phyloP scores from a whole-genome alignment of 1,140 invertebrate genomes.

The Ostrea edulis region DNA sequence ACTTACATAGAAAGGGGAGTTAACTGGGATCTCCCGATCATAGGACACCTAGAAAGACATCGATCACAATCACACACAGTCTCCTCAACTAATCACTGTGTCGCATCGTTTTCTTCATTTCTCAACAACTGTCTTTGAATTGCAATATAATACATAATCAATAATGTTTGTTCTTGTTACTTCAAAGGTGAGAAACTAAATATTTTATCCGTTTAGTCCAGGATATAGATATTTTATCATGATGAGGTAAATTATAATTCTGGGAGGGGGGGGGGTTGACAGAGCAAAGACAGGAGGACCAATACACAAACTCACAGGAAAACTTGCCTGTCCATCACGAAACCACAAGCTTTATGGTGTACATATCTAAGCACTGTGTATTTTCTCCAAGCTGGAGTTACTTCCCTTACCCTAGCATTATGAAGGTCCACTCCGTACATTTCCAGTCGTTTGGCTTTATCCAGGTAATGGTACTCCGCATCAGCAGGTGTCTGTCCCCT shows the following conservation, averaged over 20 bases:
- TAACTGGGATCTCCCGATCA: conserved; percentile 15
- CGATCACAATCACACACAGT: background rate
- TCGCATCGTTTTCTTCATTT: background rate
- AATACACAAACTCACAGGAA: background rate
- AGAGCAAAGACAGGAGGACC: background rate
- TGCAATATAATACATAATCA: background rate
- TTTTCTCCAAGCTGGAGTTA: background rate
- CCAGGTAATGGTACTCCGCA: conserved; percentile 96
- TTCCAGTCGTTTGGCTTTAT: conserved; percentile 97
- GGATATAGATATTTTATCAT: background rate
- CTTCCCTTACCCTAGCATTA: conserved; percentile 77
- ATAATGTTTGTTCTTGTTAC: background rate
- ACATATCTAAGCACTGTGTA: background rate
- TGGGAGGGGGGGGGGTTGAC: background rate
- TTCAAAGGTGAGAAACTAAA: background rate
- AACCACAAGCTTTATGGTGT: background rate
- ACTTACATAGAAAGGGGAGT: conserved; percentile 28
- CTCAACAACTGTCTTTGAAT: background rate
- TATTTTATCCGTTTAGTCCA: background rate
- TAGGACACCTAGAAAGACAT: conserved; percentile 5
- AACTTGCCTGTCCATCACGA: background rate
- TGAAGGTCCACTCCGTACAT: conserved; percentile 99
- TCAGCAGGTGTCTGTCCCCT: conserved; percentile 97
- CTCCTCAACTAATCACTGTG: background rate
- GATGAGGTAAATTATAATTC: background rate